phyloP scores from a whole-genome alignment of 1,140 invertebrate genomes.

The Nylanderia fulva region DNA sequence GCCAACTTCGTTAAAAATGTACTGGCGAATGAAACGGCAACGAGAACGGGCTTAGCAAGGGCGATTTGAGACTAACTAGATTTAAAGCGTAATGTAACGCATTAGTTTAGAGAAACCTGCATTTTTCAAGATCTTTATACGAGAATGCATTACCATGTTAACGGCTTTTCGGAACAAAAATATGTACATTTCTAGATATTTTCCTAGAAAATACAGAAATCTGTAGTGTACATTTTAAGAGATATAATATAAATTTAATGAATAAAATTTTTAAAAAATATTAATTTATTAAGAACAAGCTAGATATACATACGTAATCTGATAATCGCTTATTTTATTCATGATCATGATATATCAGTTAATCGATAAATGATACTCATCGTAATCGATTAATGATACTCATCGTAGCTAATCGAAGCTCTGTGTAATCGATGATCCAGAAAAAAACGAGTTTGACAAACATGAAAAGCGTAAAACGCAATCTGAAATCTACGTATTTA shows the following conservation, averaged over 20 bases:
- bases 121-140: background rate
- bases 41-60: slow-evolving; percentile 26
- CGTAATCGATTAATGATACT: no score
- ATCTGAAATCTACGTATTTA: slow-evolving; percentile 25
- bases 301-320: background rate
- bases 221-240: background rate
- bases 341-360: no score
- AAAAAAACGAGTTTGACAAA: background rate
- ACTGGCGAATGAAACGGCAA: slow-evolving; percentile 49
- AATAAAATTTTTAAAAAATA: background rate
- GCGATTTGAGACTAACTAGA: slow-evolving; percentile 40
- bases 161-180: background rate
- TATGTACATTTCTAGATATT: background rate
- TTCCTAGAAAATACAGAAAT: background rate
- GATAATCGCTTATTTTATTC: background rate
- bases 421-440: background rate
- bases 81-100: slow-evolving; percentile 42
- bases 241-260: no score
- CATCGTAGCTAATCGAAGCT: background rate
- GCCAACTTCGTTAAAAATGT: slow-evolving; percentile 56
- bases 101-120: slow-evolving; percentile 11
- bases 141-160: background rate
- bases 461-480: background rate
- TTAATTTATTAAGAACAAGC: no score
- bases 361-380: no score